Evolutionary conservation across 2,797 vertebrate species (phyloP), one percentile per base, ranked within the genome.

Genomic region (Rhinichthys osculus): DNA sequence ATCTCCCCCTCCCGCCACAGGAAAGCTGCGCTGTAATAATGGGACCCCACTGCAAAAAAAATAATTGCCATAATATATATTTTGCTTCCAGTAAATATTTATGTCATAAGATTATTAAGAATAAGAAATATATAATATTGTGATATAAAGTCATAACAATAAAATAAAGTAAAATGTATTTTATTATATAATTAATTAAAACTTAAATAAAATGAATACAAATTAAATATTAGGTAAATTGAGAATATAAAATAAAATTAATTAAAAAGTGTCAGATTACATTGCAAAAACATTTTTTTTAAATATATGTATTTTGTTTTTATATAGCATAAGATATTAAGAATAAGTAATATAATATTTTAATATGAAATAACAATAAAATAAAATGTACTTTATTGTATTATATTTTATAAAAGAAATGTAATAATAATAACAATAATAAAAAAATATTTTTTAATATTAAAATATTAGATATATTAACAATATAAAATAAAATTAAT

Each of bases 1-100:
- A 92, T 91, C 92, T 73, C 40, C 40, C 30, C 64, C 64, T 38
- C 74, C 50, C n/a, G 33, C 40, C 69, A 80, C 77, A n/a, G 44
- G 52, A 79, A 71, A 72, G 50, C 66, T 62, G 40, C 27, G 44
- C 67, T n/a, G 54, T 44, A 50, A 72, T 79, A 50, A 59, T 84
- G 47, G 16, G 7, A 42, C 16, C 40, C 21, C 35, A 38, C 38
- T 64, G 23, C 2, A 52, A 69, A 33, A 42, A 44, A 47, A 27
- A 4, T 0, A 5, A 5, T 27, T 64, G n/a, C 27, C n/a, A 14
- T 14, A 64, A 64, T 1, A 7, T 64, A 14, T 27, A 64, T 14
- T 59, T 40, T 77, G 21, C 3, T 76, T 54, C 73, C 27, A 52
- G 47, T 54, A 40, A 40, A 40, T 70, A 40, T 30, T 14, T 10